phyloP scores from a whole-genome alignment of 2,888 invertebrate species.

The Pyrocoelia pectoralis region DNA sequence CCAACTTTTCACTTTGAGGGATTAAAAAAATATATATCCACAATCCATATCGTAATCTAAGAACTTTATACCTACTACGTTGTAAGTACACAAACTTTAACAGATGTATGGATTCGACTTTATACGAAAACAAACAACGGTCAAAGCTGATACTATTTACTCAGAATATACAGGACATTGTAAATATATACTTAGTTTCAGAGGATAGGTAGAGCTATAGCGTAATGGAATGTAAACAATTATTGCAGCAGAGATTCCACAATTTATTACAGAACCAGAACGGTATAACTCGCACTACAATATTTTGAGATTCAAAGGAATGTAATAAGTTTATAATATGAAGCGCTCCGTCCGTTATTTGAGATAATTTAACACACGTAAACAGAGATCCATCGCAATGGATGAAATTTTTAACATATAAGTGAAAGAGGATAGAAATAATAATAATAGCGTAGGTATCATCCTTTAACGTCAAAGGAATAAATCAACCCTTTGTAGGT shows the following conservation, averaged over 20 bases:
- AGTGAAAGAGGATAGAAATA: conserved; percentile 15
- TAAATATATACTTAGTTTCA: conserved; percentile 47
- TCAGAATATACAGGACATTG: conserved; percentile 48
- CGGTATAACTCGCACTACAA: conserved; percentile 22
- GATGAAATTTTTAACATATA: conserved; percentile 1
- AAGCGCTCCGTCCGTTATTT: background rate
- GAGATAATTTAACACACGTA: no score
- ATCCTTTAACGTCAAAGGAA: conserved; percentile 26
- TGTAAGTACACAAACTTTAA: conserved; percentile 25
- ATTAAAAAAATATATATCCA: no score
- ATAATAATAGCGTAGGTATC: conserved; percentile 18
- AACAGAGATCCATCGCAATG: no score
- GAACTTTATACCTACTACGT: background rate
- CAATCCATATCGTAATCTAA: no score
- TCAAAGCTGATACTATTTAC: conserved; percentile 50
- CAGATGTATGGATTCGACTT: conserved; percentile 29
- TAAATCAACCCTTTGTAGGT: conserved; percentile 30
- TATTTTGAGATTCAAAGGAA: conserved; percentile 3
- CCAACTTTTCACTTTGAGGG: background rate
- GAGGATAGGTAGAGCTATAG: conserved; percentile 50
- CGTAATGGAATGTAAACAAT: conserved; percentile 53
- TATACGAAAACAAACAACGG: conserved; percentile 43
- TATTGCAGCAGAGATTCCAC: conserved; percentile 38
- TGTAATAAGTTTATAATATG: conserved; percentile 1
- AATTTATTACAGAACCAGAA: conserved; percentile 32